Percentiles rank a stretch among this genome's conserved stretches.
Evolutionary conservation across 2,113 vertebrate species (phyloP).

Genomic region (Chrysochloris asiatica): DNA sequence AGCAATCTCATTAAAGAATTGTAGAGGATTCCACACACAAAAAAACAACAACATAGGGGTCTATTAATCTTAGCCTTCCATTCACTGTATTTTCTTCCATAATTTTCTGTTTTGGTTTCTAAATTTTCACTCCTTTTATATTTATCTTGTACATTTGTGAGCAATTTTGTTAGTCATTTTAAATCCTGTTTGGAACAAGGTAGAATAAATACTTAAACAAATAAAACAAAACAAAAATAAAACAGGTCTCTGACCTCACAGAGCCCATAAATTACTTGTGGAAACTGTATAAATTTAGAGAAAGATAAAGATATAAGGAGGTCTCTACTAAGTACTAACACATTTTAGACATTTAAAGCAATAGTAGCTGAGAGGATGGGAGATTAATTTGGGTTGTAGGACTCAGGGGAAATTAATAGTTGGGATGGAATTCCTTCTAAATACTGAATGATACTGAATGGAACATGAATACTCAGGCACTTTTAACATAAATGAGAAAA

Average conservation of each 20-base stretch:
- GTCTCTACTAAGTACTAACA: neutral
- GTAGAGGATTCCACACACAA: neutral
- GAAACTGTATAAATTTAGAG: conserved; percentile 4
- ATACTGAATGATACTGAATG: neutral
- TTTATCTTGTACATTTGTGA: conserved; percentile 3
- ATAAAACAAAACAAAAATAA: conserved; percentile 38
- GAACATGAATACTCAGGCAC: neutral
- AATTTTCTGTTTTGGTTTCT: neutral
- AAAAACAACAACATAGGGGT: too few species aligned
- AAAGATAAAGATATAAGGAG: conserved; percentile 48
- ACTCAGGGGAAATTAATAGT: conserved; percentile 55
- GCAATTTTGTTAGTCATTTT: conserved; percentile 19
- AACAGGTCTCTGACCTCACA: conserved; percentile 23
- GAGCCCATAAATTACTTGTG: conserved; percentile 37
- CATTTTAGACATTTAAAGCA: conserved; percentile 37
- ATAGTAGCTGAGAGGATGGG: conserved; percentile 14
- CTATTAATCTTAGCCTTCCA: neutral
- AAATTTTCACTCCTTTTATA: conserved; percentile 25
- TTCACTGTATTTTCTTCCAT: conserved; percentile 11
- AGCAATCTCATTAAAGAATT: neutral
- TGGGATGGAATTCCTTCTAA: conserved; percentile 33
- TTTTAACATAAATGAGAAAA: neutral
- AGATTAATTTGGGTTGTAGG: conserved; percentile 54
- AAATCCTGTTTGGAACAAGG: neutral
- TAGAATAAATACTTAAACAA: conserved; percentile 43